Evolutionary conservation across 2,113 vertebrate genomes (phyloP).

Genomic region (Anarrhichthys ocellatus): DNA sequence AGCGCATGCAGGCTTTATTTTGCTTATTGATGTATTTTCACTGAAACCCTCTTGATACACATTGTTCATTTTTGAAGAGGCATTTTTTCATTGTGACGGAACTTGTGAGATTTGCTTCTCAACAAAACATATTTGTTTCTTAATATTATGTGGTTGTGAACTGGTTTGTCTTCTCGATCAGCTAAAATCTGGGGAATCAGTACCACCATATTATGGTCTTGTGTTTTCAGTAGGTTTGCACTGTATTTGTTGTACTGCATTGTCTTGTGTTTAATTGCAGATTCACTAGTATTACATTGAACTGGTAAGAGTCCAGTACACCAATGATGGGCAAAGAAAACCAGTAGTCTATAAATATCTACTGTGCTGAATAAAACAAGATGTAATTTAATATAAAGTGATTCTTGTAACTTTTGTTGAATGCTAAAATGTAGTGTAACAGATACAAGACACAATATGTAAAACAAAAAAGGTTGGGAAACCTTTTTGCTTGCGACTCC

Average conservation of each 20-base stretch:
- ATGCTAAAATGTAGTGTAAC: not conserved
- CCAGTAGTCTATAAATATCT: not conserved
- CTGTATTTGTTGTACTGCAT: not conserved
- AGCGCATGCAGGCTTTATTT: no score
- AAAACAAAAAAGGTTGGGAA: not conserved
- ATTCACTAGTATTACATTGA: not conserved
- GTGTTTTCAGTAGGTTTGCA: not conserved
- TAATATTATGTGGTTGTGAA: no score
- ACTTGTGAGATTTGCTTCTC: no score
- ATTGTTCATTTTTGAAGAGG: no score
- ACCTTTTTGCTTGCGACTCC: not conserved
- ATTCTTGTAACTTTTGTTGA: not conserved
- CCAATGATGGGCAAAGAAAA: not conserved
- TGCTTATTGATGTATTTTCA: no score
- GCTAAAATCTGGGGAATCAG: no score
- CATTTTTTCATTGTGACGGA: no score
- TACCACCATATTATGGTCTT: not conserved
- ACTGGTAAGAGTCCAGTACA: not conserved
- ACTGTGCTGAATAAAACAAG: not conserved
- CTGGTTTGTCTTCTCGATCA: no score
- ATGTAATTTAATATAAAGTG: not conserved
- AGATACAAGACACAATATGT: not conserved
- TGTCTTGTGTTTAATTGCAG: not conserved
- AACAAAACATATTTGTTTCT: no score
- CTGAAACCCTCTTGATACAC: no score